Evolutionary conservation across 2,113 vertebrate genomes (phyloP).

Genomic region (Gallinago undulata): DNA sequence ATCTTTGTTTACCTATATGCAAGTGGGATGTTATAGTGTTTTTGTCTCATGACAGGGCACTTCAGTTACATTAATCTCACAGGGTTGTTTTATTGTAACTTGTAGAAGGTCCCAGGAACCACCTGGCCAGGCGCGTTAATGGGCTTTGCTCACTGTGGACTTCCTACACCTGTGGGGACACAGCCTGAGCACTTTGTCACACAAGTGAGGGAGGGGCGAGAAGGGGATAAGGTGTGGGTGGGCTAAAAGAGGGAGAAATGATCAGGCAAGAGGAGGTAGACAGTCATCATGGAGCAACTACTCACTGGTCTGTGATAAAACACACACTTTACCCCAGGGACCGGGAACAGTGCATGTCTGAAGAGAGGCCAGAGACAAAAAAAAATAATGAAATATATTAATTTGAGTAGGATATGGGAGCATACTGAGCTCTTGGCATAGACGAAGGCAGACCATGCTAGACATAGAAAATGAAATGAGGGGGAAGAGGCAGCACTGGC

Average conservation of each 20-base stretch:
- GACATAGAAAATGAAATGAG: background rate
- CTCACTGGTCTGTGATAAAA: background rate
- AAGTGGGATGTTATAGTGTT: background rate
- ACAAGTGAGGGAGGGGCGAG: background rate
- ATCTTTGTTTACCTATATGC: background rate
- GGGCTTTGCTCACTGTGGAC: background rate
- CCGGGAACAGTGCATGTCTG: background rate
- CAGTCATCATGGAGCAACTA: background rate
- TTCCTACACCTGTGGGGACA: background rate
- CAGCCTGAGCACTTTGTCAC: background rate
- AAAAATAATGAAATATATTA: background rate
- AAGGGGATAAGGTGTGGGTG: background rate
- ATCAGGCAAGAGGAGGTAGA: background rate
- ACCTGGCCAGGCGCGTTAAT: background rate
- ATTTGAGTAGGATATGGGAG: background rate
- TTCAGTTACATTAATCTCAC: background rate
- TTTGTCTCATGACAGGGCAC: no score
- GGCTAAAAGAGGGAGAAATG: background rate
- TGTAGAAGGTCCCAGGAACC: background rate
- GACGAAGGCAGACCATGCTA: background rate
- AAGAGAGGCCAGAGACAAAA: background rate
- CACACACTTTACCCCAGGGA: background rate
- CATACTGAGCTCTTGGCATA: background rate
- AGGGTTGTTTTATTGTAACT: background rate
- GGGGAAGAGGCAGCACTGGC: background rate